Percentiles rank a stretch among this genome's conserved stretches.
phyloP scores from a whole-genome alignment of 2,797 vertebrate genomes.

The Phrynocephalus vlangalii region DNA sequence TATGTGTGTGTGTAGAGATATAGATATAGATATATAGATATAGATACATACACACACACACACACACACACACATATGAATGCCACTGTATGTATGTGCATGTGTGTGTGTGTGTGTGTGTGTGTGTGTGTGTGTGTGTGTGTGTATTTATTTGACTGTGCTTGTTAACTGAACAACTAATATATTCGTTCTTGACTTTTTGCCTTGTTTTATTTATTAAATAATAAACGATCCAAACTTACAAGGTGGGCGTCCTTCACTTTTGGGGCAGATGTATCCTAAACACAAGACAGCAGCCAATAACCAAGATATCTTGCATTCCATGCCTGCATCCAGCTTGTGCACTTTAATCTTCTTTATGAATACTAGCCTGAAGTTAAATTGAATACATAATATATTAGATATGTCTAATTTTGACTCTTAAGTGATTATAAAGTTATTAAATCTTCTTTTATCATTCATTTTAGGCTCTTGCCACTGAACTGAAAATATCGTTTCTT shows the following conservation, averaged over 20 bases:
- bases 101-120: too few relatives aligned
- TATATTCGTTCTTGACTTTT: neutral
- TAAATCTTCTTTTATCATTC: neutral
- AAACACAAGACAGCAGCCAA: neutral
- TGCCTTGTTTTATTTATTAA: neutral
- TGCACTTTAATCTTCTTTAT: neutral
- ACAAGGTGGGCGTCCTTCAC: conserved; percentile 26
- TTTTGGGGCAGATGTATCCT: conserved; percentile 6
- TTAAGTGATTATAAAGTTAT: neutral
- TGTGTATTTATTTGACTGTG: neutral
- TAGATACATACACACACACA: neutral
- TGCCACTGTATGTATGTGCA: too few relatives aligned
- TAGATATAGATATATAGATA: too few relatives aligned
- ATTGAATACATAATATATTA: neutral
- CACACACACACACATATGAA: neutral
- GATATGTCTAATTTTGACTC: neutral
- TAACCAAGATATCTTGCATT: neutral
- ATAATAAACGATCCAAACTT: conserved; percentile 17
- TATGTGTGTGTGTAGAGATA: too few relatives aligned
- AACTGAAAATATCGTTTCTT: neutral
- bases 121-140: too few relatives aligned
- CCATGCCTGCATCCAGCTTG: conserved; percentile 16
- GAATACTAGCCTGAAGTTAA: neutral
- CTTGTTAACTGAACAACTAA: neutral
- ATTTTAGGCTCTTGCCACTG: too few relatives aligned